phyloP scores from a whole-genome alignment of 2,888 invertebrate species.

The Heliothis peltigera region DNA sequence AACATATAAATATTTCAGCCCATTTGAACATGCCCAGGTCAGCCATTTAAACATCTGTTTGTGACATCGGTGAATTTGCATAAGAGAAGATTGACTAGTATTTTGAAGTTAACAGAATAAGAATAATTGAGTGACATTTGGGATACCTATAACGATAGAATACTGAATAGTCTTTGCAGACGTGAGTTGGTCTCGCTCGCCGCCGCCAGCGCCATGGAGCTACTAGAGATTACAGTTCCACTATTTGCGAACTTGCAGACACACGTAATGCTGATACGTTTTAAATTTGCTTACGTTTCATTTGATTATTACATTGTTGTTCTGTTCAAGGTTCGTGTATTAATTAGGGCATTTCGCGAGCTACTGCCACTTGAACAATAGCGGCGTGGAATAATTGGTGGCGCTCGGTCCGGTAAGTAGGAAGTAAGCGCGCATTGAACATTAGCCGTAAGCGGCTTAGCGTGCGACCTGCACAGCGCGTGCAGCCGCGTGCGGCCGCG shows the following conservation, averaged over 20 bases:
- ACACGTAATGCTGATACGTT: conserved; percentile 45
- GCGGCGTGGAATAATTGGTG: conserved; percentile 18
- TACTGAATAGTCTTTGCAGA: no score
- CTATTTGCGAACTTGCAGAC: conserved; percentile 30
- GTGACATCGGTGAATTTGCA: no score
- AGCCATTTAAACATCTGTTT: no score
- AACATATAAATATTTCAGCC: no score
- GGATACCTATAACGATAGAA: no score
- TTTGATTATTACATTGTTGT: conserved; percentile 39
- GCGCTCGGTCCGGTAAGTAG: conserved; percentile 51
- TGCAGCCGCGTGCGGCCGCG: conserved; percentile 10
- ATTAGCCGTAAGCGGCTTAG: conserved; percentile 67
- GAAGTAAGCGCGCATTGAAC: conserved; percentile 61
- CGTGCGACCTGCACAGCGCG: conserved; percentile 4
- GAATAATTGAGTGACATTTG: no score
- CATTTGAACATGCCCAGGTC: no score
- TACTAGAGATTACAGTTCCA: conserved; percentile 27
- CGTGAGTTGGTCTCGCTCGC: not conserved
- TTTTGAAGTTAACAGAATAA: no score
- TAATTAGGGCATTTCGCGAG: conserved; percentile 36
- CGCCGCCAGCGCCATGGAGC: conserved; percentile 9
- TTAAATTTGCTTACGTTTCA: conserved; percentile 52
- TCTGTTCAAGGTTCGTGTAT: conserved; percentile 19
- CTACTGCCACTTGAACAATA: conserved; percentile 15
- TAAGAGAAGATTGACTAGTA: no score